Base-by-base conservation (phyloP, 92 coral and sea anemone genomes). In the Parazoanthus darwini region DNA sequence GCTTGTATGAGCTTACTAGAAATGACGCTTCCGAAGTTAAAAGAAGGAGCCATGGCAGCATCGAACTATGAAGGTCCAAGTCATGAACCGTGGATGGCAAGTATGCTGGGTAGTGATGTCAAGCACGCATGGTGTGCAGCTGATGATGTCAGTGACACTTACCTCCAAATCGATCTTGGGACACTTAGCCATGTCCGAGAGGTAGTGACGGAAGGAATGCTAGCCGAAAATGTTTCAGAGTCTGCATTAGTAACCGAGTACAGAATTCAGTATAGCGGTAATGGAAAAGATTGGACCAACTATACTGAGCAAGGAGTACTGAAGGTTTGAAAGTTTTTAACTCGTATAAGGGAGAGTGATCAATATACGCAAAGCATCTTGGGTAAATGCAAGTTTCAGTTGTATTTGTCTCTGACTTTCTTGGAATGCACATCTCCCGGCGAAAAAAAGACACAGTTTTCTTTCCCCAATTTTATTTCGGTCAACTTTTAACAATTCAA, bases 71-170 rank as follows among this genome's bases (percentile, higher is more conserved):
- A 66, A 1, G 86, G 76, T 16, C 86, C 86, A 66, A 65, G 25
- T 22, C 50, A 38, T 82, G 86, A 15, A 59, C 86, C 86, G 20
- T 65, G 75, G 86, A 82, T 82, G 86, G 86, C 56, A 8, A 70
- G 74, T 11, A 37, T 82, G 56, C 86, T 38, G 18, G 86, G 86
- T 8, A 82, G 35, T 82, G 76, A 82, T 26, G 18, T 82, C 51
- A 39, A 51, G 56, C 75, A 82, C 38, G 86, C 86, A 59, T 82
- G 86, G 86, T 82, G 86, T 65, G 75, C 86, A 15, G 54, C 37
- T 2, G 36, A 82, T 39, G n/a, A 37, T 22, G 15, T 14, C 2
- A 65, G 46, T n/a, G 58, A 35, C 23, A 66, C 10, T 39, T 82
- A 82, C 70, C 86, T 82, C 35, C 86, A 82, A 66, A 23, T 82